Evolutionary conservation across 2,113 vertebrate species (phyloP).

Genomic region (Nestor notabilis): DNA sequence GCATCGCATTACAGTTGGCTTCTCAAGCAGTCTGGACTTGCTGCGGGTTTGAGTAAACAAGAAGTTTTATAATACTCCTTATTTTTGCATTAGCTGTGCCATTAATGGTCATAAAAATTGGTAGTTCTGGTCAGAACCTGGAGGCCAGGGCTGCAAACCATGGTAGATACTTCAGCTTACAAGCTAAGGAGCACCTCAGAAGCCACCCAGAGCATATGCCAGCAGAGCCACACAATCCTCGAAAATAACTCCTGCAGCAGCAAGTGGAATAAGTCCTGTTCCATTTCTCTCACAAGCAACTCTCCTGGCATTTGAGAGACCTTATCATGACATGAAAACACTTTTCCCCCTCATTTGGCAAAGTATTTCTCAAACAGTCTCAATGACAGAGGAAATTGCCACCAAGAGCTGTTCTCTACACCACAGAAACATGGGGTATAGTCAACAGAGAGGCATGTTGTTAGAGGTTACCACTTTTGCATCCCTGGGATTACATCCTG

Average conservation of each 20-base stretch:
- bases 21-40: conserved; percentile 5
- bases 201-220: not conserved
- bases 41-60: conserved; percentile 25
- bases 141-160: not conserved
- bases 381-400: not conserved
- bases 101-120: not conserved
- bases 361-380: not conserved
- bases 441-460: not conserved
- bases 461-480: not conserved
- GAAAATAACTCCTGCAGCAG: not conserved
- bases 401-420: not conserved
- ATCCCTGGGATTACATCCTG: not conserved
- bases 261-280: not conserved
- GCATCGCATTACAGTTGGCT: not conserved
- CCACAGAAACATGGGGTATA: not conserved
- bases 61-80: not conserved
- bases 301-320: not conserved
- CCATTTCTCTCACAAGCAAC: not conserved
- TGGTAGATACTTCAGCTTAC: not conserved
- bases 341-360: not conserved
- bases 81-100: conserved; percentile 6
- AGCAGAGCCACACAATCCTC: not conserved
- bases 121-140: not conserved
- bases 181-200: not conserved
- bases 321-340: not conserved